phyloP scores from a whole-genome alignment of 2,797 vertebrate genomes.

The Brachyrhaphis roseni region DNA sequence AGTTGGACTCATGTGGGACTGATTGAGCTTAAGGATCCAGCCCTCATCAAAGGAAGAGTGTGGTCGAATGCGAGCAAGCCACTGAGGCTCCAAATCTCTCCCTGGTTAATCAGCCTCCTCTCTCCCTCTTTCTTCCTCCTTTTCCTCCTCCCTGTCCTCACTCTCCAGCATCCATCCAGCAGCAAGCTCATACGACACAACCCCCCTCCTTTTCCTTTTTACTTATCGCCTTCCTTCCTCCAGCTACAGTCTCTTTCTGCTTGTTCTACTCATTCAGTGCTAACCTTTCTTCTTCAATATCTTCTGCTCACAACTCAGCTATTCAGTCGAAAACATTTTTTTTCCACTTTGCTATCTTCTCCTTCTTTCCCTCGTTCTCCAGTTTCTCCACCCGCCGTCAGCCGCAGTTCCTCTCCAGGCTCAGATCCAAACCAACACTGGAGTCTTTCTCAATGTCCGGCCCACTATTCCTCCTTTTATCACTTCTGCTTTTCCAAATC shows the following conservation, averaged over 20 bases:
- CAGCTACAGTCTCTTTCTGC: conserved; percentile 18
- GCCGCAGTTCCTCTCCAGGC: conserved; percentile 74
- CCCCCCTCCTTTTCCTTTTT: conserved; percentile 20
- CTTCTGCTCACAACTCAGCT: conserved; percentile 42
- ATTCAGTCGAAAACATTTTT: conserved; percentile 26
- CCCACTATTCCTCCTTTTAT: conserved; percentile 47
- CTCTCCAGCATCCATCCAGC: conserved; percentile 56
- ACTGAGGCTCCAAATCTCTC: conserved; percentile 82
- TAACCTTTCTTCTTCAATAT: conserved; percentile 29
- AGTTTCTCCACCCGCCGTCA: conserved; percentile 60
- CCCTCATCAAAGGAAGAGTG: conserved; percentile 85
- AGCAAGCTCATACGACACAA: conserved; percentile 41
- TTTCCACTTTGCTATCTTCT: conserved; percentile 30
- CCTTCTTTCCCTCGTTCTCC: conserved; percentile 43
- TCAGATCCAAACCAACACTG: conserved; percentile 78
- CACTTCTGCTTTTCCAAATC: conserved; percentile 49
- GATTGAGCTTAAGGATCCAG: conserved; percentile 83
- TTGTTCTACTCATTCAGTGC: conserved; percentile 30
- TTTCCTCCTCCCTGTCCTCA: conserved; percentile 40
- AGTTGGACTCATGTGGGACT: conserved; percentile 84
- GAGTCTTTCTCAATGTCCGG: conserved; percentile 75
- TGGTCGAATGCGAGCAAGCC: conserved; percentile 83
- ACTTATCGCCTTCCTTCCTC: conserved; percentile 32
- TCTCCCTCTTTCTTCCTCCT: conserved; percentile 32
- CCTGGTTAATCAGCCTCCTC: conserved; percentile 81